A percentile compares a stretch with the other conserved stretches of the same genome.
Conservation (phyloP, 2,113 vertebrate species). For the Malurus melanocephalus region DNA sequence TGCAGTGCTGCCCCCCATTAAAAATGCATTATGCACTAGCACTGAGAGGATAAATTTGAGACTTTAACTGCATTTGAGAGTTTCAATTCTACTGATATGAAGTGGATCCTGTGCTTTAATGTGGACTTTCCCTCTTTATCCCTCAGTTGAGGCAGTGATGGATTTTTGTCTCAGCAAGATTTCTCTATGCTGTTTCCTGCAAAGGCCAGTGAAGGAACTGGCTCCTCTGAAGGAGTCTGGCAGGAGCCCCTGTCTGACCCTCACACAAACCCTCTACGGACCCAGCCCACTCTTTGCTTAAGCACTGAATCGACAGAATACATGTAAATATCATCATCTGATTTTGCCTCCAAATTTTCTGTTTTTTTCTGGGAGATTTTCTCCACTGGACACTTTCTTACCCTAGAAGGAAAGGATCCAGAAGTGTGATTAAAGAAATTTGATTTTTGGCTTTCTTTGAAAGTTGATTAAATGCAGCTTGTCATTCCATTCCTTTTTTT, state of each 20-base stretch:
- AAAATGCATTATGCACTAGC: constrained; percentile 1
- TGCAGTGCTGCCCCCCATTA: neutral
- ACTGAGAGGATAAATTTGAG: neutral
- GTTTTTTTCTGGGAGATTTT: neutral
- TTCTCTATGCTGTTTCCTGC: neutral
- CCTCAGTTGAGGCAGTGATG: neutral
- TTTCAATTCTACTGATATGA: neutral
- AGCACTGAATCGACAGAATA: neutral
- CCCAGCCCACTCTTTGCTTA: neutral
- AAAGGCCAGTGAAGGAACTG: neutral
- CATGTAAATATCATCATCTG: neutral
- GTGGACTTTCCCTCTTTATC: neutral
- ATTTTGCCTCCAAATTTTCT: neutral
- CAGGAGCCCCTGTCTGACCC: neutral
- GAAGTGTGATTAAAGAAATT: neutral
- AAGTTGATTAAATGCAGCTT: constrained; percentile 1
- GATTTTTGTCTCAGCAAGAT: neutral
- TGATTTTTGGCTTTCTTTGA: neutral
- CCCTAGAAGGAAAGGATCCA: neutral
- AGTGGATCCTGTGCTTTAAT: neutral
- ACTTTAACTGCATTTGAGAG: neutral
- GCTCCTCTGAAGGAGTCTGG: neutral
- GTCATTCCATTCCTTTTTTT: neutral
- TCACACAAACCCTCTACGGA: neutral
- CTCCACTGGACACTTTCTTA: neutral